Conservation (phyloP, 2,113 vertebrate species). For the Lamprologus ornatipinnis region DNA sequence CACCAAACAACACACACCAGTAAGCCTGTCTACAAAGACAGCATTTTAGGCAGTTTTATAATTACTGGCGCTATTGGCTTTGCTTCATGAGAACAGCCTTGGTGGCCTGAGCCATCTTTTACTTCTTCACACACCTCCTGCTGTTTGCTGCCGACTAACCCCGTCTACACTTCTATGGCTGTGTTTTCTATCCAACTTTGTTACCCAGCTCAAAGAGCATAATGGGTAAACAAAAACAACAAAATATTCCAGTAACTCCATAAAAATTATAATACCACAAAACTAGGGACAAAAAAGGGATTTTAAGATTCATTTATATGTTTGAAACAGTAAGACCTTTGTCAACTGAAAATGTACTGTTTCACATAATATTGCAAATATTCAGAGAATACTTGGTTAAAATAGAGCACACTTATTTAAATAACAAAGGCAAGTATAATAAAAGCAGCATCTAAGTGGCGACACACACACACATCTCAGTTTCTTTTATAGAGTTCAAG, state of each 20-base stretch:
- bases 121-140: not conserved
- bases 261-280: not conserved
- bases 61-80: not conserved
- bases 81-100: not conserved
- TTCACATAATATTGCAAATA: not conserved
- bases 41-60: not conserved
- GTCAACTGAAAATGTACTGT: not conserved
- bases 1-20: not conserved
- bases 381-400: not conserved
- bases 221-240: not conserved
- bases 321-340: not conserved
- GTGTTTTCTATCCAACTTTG: not conserved
- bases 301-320: not conserved
- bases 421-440: not conserved
- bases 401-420: not conserved
- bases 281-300: not conserved
- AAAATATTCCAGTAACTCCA: not conserved
- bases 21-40: not conserved
- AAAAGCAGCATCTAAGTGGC: not conserved
- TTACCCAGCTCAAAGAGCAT: not conserved
- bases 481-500: not conserved
- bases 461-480: not conserved
- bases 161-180: not conserved
- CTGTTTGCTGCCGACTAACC: not conserved
- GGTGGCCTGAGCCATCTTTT: not conserved